phyloP scores from a whole-genome alignment of 2,797 vertebrate genomes.

The Microctenopoma steveboyesi region DNA sequence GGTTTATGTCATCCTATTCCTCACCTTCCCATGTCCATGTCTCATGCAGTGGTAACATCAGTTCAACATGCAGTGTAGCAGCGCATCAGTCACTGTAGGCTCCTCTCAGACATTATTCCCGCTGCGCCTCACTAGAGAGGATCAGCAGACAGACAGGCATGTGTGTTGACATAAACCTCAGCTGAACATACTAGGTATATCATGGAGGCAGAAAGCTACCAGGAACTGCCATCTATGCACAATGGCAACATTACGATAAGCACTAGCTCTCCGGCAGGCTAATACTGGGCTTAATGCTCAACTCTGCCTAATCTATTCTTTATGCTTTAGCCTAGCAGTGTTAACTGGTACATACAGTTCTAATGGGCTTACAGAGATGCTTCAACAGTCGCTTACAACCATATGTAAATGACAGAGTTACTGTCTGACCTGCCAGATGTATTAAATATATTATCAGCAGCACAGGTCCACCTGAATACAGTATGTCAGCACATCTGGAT shows the following conservation, averaged over 20 bases:
- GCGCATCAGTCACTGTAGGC: constrained; percentile 28
- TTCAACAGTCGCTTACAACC: constrained; percentile 27
- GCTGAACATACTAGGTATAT: constrained; percentile 56
- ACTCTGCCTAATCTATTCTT: constrained; percentile 70
- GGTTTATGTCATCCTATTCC: not conserved
- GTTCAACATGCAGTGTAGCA: constrained; percentile 23
- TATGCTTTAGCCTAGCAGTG: constrained; percentile 52
- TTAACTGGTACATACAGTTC: constrained; percentile 41
- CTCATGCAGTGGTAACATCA: constrained; percentile 24
- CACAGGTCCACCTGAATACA: constrained; percentile 13
- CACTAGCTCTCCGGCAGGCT: constrained; percentile 50
- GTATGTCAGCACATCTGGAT: constrained; percentile 15
- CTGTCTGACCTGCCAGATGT: constrained; percentile 9
- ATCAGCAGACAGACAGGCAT: constrained; percentile 62
- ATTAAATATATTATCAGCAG: not conserved
- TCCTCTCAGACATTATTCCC: constrained; percentile 29
- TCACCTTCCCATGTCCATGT: not conserved
- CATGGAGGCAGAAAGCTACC: constrained; percentile 56
- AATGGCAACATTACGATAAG: constrained; percentile 60
- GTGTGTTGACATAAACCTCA: constrained; percentile 61
- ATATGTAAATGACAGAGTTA: constrained; percentile 18
- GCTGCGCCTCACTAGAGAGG: constrained; percentile 45
- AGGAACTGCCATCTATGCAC: constrained; percentile 60
- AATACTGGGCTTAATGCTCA: constrained; percentile 62
- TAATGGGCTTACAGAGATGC: constrained; percentile 57